Base-by-base conservation (phyloP, 2,888 invertebrate genomes). In the Hedya salicella region DNA sequence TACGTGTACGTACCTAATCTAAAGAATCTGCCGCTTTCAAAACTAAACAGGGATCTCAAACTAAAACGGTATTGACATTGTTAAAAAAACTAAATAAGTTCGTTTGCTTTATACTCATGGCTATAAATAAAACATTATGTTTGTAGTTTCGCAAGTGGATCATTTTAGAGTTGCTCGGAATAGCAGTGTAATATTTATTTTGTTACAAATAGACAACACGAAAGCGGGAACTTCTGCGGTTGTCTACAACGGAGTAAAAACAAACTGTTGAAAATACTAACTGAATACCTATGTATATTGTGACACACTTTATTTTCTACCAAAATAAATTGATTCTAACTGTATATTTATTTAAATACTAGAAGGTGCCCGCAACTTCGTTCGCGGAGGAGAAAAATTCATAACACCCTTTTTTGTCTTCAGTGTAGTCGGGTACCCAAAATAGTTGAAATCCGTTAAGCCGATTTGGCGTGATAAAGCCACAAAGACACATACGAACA, bases 41-140 rank as follows among this genome's bases (percentile, higher is more conserved):
- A n/a, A n/a, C n/a, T n/a, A n/a, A n/a, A n/a, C n/a, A n/a, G n/a
- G n/a, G n/a, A n/a, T n/a, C n/a, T n/a, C n/a, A n/a, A n/a, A n/a
- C n/a, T n/a, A n/a, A n/a, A n/a, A n/a, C n/a, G n/a, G n/a, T n/a
- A n/a, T 2, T 36, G 4, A 16, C 4, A 40, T 54, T 54, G 5
- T 30, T 6, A 5, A 9, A 1, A 56, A 56, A 13, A 46, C 17
- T 14, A 57, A 59, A 48, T 16, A 16, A 6, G 17, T 46, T 57
- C 16, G 42, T 14, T 14, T 9, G 13, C 14, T 42, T 16, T 54
- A n/a, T 42, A 39, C 9, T 13, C 6, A 17, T 30, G 44, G 56
- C 32, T 46, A 56, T 57, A 57, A 57, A 57, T 57, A 44, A 57
- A 32, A 32, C 57, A 57, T 44, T 25, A 56, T 8, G 30, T 5